Base-by-base conservation (phyloP, 2,797 vertebrate species). In the Potorous gilbertii region DNA sequence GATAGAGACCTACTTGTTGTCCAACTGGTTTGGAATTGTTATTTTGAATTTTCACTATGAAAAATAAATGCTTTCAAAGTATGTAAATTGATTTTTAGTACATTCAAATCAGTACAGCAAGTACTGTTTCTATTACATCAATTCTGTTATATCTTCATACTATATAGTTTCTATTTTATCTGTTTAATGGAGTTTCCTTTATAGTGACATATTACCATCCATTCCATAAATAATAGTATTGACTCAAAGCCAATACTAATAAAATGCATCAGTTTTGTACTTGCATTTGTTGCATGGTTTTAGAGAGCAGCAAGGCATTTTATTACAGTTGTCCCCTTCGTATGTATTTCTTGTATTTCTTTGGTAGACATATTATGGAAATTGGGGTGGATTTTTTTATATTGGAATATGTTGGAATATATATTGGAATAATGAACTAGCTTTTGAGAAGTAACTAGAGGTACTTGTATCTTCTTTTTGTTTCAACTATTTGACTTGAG, bases 361-460 rank as follows among this genome's bases (percentile, higher is more conserved):
- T 55, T 94, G 27, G 59, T 92, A 9, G 13, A 90, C 8, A 90
- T 1, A 40, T 94, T 91, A 94, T 87, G 28, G 74, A 87, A 95
- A 62, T 27, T 28, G 27, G 59, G 0, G 8, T 11, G 1, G 90
- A 0, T 56, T 94, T 56, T 24, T 28, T 28, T 9, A 21, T 52
- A 52, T 52, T 52, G 52, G 52, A 52, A 52, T 8, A 52, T 52
- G 6, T 52, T 52, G 52, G 52, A 52, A 52, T 52, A 52, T 52
- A 56, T 56, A 92, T 13, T 93, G 9, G 9, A 8, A 91, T 96
- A 95, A 0, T 11, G 62, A 31, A 74, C 12, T 95, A 52, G 56
- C 11, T 55, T 92, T 94, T 34, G 90, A 34, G 14, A 93, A 92
- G 93, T 95, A 95, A 50, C 91, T 54, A 93, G 14, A 40, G n/a